Evolutionary conservation across 1,140 invertebrate genomes (phyloP).

Genomic region (Cyclina sinensis): DNA sequence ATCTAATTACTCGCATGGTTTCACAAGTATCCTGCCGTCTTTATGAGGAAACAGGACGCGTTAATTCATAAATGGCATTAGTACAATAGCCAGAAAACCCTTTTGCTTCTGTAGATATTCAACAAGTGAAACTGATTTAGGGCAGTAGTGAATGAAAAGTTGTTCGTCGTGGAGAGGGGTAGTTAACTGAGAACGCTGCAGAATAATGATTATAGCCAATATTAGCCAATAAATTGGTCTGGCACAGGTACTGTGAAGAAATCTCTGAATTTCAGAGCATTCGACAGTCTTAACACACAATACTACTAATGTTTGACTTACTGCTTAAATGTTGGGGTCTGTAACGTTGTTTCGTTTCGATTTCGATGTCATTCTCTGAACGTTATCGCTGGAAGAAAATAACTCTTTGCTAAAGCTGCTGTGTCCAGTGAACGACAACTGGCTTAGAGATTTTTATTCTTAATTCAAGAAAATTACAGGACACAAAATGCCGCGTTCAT

Average conservation of each 20-base stretch:
- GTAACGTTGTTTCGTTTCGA: no score
- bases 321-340: no score
- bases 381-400: no score
- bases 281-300: neutral
- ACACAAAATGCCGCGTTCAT: slow-evolving; percentile 86
- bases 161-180: neutral
- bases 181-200: neutral
- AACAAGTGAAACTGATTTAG: slow-evolving; percentile 64
- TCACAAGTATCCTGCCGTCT: neutral
- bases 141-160: slow-evolving; percentile 3
- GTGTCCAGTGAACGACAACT: no score
- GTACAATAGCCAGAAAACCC: slow-evolving; percentile 8
- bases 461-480: no score
- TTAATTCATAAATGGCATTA: neutral
- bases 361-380: no score
- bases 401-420: no score
- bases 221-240: slow-evolving; percentile 59
- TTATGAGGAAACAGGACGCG: neutral
- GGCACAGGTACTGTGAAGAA: neutral
- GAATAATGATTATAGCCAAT: slow-evolving; percentile 30
- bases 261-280: neutral
- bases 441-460: no score
- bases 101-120: slow-evolving; percentile 26
- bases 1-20: neutral
- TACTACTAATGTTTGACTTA: no score